Conservation (phyloP, 2,113 vertebrate species). For the Hippocampus zosterae region DNA sequence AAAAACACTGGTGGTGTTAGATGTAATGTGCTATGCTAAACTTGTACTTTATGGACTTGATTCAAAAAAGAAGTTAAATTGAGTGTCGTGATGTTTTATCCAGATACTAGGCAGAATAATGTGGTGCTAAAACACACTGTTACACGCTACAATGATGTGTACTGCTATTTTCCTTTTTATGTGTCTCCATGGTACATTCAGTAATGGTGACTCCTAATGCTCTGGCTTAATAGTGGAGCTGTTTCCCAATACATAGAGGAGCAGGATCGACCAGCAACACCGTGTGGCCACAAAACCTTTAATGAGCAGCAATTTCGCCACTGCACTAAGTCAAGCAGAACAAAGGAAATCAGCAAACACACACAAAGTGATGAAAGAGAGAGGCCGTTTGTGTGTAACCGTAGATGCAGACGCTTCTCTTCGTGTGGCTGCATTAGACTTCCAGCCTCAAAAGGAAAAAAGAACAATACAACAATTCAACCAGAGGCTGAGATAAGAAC, state of each 20-base stretch:
- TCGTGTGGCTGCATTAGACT: background rate
- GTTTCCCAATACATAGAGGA: constrained; percentile 24
- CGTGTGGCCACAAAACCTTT: constrained; percentile 23
- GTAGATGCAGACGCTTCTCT: background rate
- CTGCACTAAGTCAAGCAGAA: constrained; percentile 25
- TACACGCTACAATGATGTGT: constrained; percentile 12
- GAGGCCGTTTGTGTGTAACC: background rate
- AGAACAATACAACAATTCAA: constrained; percentile 1
- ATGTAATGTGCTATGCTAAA: background rate
- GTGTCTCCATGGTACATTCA: constrained; percentile 26
- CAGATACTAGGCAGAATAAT: constrained; percentile 31
- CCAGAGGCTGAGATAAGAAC: constrained; percentile 1
- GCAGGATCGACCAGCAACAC: constrained; percentile 25
- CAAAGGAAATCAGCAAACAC: constrained; percentile 20
- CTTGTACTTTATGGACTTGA: background rate
- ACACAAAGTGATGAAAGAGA: constrained; percentile 11
- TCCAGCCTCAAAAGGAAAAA: background rate
- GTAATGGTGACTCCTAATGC: constrained; percentile 36
- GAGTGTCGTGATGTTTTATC: constrained; percentile 3
- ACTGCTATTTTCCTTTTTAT: constrained; percentile 32
- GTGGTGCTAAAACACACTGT: constrained; percentile 9
- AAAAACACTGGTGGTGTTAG: background rate
- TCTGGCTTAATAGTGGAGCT: constrained; percentile 22
- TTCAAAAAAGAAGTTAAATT: background rate
- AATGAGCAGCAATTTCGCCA: constrained; percentile 44